Evolutionary conservation across 2,888 invertebrate genomes (phyloP), one percentile per base, ranked within the genome.

Genomic region (Taphrorychus bicolor): DNA sequence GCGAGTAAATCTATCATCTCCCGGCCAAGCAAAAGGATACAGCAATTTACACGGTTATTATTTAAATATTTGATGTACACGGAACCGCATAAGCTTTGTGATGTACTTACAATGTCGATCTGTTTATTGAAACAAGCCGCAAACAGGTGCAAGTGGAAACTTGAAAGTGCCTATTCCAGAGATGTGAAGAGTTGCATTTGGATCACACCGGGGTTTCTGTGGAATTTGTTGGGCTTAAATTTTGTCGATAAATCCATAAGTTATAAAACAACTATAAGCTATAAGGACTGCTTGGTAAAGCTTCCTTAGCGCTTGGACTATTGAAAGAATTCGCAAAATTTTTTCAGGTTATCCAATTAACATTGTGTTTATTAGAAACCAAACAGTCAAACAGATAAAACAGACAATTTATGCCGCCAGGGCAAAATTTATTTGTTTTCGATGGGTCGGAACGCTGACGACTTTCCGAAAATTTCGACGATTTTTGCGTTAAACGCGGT

Each of bases 311-410:
- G 17, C 4, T 17, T 5, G 17, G 14, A 45, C 45, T 45, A 45
- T 45, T n/a, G 2, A 45, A 45, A 14, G 45, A 45, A 45, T 45
- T 14, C 14, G 7, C 14, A 45, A 45, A 45, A 45, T 45, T 11
- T 45, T 19, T 45, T n/a, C n/a, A n/a, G 7, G 51, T 21, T 11
- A 61, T 64, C 71, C 71, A 72, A 73, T 73, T 73, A 58, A 69
- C 69, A 72, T 71, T 70, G 68, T 66, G 72, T 72, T 73, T 73
- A 73, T 73, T 68, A 71, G 70, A 64, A 66, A 49, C 51, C 56
- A 64, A 58, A 52, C 64, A 54, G 56, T 56, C 48, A 64, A 58
- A 52, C 58, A n/a, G 56, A 57, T 57, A 64, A 58, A 52, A 42
- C 52, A 51, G 63, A 58, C 52, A 64, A 64, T 64, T 63, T 63